Conservation (phyloP, 2,113 vertebrate species). For the Reinhardtius hippoglossoides region DNA sequence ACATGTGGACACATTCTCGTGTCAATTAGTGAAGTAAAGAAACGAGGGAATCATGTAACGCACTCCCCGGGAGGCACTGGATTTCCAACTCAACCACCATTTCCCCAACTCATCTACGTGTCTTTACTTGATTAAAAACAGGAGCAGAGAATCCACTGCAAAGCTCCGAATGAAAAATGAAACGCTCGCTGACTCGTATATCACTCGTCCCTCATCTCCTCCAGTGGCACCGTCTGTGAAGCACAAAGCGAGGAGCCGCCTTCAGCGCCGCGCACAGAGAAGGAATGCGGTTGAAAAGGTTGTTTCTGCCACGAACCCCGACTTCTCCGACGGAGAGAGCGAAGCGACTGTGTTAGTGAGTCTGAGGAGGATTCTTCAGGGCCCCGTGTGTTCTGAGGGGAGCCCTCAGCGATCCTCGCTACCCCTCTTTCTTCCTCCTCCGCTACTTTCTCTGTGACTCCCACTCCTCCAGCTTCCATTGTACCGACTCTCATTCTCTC, state of each 20-base stretch:
- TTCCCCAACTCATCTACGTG: constrained; percentile 7
- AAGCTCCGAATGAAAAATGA: no score
- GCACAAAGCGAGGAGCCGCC: no score
- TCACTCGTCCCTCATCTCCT: constrained; percentile 18
- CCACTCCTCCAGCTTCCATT: constrained; percentile 10
- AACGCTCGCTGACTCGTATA: not conserved
- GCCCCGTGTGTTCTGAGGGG: constrained; percentile 39
- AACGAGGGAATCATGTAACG: no score
- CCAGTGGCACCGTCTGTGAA: constrained; percentile 31
- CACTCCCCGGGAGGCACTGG: not conserved
- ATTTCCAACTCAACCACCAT: constrained; percentile 17
- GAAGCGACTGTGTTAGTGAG: constrained; percentile 31
- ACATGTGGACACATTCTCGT: no score
- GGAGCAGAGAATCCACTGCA: constrained; percentile 20
- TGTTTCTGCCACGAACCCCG: no score
- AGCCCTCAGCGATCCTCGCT: constrained; percentile 38
- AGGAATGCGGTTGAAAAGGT: no score
- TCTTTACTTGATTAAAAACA: constrained; percentile 46
- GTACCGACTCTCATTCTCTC: constrained; percentile 3
- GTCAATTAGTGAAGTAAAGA: no score
- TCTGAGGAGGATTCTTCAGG: constrained; percentile 32
- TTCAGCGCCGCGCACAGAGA: no score
- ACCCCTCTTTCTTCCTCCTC: constrained; percentile 5
- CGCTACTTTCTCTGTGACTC: constrained; percentile 5
- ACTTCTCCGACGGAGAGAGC: constrained; percentile 3